These are phyloP conservation scores for Serripes groenlandicus DNA, from an alignment of 2,888 invertebrate genomes.

Conservation along the genomic window DNA sequence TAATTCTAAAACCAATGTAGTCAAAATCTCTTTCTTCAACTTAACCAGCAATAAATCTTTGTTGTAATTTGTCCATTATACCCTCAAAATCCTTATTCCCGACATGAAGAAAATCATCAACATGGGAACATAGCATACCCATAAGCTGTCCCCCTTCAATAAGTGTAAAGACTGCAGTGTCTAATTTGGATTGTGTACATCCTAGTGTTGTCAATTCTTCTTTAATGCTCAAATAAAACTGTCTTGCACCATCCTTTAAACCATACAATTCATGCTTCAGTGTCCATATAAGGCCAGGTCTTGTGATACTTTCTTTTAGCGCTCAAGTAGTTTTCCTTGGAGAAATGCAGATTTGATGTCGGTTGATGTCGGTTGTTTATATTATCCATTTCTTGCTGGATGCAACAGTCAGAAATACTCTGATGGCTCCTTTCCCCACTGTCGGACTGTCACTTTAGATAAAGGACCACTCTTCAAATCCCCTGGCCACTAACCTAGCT, in stretches of 20 bases:
- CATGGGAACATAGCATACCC: too few relatives aligned
- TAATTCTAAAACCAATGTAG: slow-evolving; percentile 59
- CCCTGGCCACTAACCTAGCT: slow-evolving; percentile 48
- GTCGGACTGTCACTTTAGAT: slow-evolving; percentile 48
- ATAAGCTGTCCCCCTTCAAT: too few relatives aligned
- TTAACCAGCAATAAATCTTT: slow-evolving; percentile 60
- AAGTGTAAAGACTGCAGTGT: slow-evolving; percentile 58
- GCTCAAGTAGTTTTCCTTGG: slow-evolving; percentile 38
- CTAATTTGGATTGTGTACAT: slow-evolving; percentile 48
- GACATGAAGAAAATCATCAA: slow-evolving; percentile 69
- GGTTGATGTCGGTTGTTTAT: slow-evolving; percentile 46
- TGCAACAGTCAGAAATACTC: slow-evolving; percentile 33
- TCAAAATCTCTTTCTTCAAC: slow-evolving; percentile 50
- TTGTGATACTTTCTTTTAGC: slow-evolving; percentile 19
- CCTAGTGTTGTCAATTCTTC: slow-evolving; percentile 27
- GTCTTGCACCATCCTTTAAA: slow-evolving; percentile 45
- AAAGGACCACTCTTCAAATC: slow-evolving; percentile 41
- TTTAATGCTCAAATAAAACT: slow-evolving; percentile 55
- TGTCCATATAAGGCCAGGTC: slow-evolving; percentile 32
- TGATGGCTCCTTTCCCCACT: slow-evolving; percentile 32
- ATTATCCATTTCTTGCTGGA: slow-evolving; percentile 18
- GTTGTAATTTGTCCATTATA: slow-evolving; percentile 28
- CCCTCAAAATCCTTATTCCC: slow-evolving; percentile 51
- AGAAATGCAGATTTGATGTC: slow-evolving; percentile 63
- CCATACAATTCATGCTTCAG: slow-evolving; percentile 51